Conservation (phyloP, 2,797 vertebrate species). For the Erpetoichthys calabaricus region DNA sequence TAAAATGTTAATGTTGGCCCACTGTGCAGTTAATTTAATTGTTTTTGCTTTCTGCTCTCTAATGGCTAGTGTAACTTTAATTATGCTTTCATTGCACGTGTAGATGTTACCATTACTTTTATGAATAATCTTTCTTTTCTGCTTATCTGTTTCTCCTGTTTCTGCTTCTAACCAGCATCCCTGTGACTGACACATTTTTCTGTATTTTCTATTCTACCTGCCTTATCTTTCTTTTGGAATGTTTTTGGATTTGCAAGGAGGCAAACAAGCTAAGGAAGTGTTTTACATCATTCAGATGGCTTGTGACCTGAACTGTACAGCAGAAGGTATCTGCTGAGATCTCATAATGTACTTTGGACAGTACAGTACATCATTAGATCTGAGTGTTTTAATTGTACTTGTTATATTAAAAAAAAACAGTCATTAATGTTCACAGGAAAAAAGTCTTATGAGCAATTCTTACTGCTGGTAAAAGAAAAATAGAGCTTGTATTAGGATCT, state of each 20-base stretch:
- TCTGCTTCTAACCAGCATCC: slow-evolving; percentile 19
- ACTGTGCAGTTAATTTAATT: no score
- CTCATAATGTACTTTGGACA: slow-evolving; percentile 56
- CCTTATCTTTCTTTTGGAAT: slow-evolving; percentile 43
- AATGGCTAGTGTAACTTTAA: background rate
- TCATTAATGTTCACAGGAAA: no score
- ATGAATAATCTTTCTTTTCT: slow-evolving; percentile 22
- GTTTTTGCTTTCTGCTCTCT: no score
- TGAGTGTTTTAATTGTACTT: slow-evolving; percentile 23
- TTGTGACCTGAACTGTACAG: slow-evolving; percentile 98
- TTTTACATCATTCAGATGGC: slow-evolving; percentile 98
- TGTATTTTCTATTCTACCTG: slow-evolving; percentile 39
- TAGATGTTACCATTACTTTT: slow-evolving; percentile 8
- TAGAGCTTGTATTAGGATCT: no score
- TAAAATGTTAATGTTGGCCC: background rate
- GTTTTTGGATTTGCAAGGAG: slow-evolving; percentile 78
- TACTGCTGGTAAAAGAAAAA: no score
- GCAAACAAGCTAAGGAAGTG: slow-evolving; percentile 79
- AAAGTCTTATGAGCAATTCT: no score
- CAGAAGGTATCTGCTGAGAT: slow-evolving; percentile 98
- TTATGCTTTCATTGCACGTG: no score
- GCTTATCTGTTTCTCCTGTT: slow-evolving; percentile 16
- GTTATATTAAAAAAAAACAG: no score
- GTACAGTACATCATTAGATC: slow-evolving; percentile 55
- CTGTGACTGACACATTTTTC: slow-evolving; percentile 13